Evolutionary conservation across 2,113 vertebrate species (phyloP).

Genomic region (Rissa tridactyla): DNA sequence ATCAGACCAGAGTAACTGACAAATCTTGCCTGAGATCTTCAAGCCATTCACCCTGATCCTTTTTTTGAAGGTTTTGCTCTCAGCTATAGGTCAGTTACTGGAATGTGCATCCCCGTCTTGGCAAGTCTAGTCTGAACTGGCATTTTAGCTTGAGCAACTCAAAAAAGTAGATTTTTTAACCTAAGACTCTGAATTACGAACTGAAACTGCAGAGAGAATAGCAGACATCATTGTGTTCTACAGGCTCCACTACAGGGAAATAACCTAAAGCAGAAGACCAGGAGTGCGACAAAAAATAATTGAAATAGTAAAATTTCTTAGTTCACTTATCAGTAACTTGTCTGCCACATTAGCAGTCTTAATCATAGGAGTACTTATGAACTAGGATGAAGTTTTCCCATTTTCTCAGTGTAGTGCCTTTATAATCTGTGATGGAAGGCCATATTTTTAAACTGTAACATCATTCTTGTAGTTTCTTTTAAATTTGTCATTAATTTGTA

Average conservation of each 20-base stretch:
- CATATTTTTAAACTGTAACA: neutral
- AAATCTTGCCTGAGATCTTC: neutral
- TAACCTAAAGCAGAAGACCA: neutral
- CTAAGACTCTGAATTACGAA: neutral
- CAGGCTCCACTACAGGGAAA: neutral
- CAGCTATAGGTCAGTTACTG: neutral
- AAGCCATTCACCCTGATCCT: neutral
- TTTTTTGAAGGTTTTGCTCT: neutral
- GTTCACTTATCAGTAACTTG: neutral
- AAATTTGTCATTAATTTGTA: neutral
- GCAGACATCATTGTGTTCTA: neutral
- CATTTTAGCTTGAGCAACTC: neutral
- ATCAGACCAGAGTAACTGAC: neutral
- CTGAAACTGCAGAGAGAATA: neutral
- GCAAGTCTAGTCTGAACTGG: neutral
- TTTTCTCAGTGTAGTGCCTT: neutral
- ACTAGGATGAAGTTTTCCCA: neutral
- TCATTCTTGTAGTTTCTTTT: neutral
- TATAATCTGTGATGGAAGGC: neutral
- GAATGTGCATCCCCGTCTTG: neutral
- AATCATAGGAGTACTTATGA: neutral
- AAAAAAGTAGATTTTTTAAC: neutral
- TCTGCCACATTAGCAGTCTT: neutral
- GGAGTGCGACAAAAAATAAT: neutral
- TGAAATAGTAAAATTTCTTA: neutral